These are phyloP conservation scores for Tineola bisselliella DNA, from an alignment of 2,888 invertebrate genomes.

Conservation along the genomic window DNA sequence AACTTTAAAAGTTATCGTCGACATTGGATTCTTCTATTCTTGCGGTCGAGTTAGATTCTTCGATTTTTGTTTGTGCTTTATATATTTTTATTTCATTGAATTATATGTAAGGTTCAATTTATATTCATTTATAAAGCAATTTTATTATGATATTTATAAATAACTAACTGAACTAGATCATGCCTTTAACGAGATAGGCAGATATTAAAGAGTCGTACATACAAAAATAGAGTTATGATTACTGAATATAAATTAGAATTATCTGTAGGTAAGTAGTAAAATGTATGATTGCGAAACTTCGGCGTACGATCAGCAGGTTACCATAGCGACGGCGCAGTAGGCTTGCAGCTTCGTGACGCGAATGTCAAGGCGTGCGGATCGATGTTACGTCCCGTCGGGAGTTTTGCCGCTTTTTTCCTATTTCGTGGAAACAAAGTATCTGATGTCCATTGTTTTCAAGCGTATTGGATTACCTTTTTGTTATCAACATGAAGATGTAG, in stretches of 20 bases:
- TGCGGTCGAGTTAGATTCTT: no score
- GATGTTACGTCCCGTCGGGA: constrained; percentile 27
- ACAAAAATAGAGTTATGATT: no score
- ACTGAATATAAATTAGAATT: no score
- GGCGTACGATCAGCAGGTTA: constrained; percentile 26
- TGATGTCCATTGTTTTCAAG: constrained; percentile 5
- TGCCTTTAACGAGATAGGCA: no score
- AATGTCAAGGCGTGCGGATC: constrained; percentile 53
- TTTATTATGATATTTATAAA: no score
- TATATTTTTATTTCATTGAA: no score
- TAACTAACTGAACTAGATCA: no score
- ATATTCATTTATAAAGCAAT: no score
- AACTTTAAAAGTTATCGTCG: not conserved
- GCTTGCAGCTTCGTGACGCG: constrained; percentile 52
- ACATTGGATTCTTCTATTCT: not conserved
- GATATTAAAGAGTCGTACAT: no score
- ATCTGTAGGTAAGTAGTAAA: no score
- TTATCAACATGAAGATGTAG: not conserved
- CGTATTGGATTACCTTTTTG: not conserved
- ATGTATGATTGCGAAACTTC: not conserved
- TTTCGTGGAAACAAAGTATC: not conserved
- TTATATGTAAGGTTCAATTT: no score
- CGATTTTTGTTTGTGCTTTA: no score
- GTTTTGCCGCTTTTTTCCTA: constrained; percentile 25
- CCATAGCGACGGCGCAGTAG: constrained; percentile 55